phyloP scores from a whole-genome alignment of 2,113 vertebrate genomes.

The Podocnemis expansa region DNA sequence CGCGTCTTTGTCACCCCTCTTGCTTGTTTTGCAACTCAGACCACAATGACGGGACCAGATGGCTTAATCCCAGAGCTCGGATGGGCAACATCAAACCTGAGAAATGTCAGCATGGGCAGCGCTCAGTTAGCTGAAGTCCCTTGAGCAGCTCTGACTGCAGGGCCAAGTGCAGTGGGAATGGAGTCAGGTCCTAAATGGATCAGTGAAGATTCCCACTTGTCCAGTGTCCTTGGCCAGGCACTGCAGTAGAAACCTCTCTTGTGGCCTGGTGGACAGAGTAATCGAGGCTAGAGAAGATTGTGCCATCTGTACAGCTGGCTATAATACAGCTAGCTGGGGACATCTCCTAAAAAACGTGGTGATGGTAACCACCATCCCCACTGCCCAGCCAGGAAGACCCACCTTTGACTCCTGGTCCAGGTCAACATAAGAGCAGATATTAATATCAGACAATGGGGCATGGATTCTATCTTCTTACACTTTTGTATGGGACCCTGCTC shows the following conservation, averaged over 20 bases:
- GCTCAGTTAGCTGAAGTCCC: not conserved
- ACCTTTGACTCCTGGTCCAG: slow-evolving; percentile 29
- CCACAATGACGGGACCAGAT: not conserved
- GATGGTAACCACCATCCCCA: not conserved
- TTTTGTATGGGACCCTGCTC: not conserved
- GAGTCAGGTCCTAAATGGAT: not conserved
- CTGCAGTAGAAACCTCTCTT: not conserved
- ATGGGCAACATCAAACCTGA: not conserved
- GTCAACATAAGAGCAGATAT: not conserved
- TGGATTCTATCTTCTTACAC: too few species aligned
- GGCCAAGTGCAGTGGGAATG: not conserved
- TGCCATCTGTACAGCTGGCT: not conserved
- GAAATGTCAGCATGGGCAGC: not conserved
- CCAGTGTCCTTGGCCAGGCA: not conserved
- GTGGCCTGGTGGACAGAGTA: not conserved
- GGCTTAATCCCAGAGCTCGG: not conserved
- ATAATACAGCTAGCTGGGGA: slow-evolving; percentile 2
- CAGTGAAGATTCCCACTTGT: not conserved
- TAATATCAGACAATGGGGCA: not conserved
- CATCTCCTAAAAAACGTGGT: too few species aligned
- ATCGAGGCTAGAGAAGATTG: slow-evolving; percentile 2
- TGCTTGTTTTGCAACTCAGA: not conserved
- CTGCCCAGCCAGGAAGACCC: not conserved
- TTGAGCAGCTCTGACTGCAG: not conserved
- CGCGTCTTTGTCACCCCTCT: not conserved